Evolutionary conservation across 2,888 invertebrate genomes (phyloP), one percentile per base, ranked within the genome.

Genomic region (Hipparchia semele): DNA sequence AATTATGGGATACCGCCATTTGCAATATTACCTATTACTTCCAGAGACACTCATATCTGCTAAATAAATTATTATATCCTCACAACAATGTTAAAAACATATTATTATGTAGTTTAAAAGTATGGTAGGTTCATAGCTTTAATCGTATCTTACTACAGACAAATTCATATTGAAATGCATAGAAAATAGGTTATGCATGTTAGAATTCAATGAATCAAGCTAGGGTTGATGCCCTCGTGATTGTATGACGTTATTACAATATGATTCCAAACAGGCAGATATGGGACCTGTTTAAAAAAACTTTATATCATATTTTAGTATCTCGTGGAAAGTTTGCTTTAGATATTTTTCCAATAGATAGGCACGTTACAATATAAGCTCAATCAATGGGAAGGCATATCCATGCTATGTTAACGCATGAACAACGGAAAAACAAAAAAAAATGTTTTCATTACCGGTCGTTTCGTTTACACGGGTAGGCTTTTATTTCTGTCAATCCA

Each of bases 391-490:
- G 46, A 60, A 10, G 77, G 45, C 77, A 58, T 79, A 79, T 84
- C 86, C 81, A 79, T 72, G 77, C 58, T 74, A 71, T 60, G 75
- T 75, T 73, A 75, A 75, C 56, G 75, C 61, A 33, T 69, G 66
- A 72, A 76, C 73, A 70, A 56, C 70, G 75, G 75, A 77, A 81
- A 81, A 80, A 80, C 6, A 79, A 79, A 80, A 84, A 83, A 85
- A 85, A 84, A 84, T 82, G 81, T 85, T 86, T 88, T 88, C 83
- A 88, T 88, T 85, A 86, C 84, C 81, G 81, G 81, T 85, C 84
- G 86, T 87, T 87, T 83, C 81, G 81, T 80, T 82, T 82, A 86
- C 86, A 86, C 83, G 83, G 81, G 79, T 80, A 79, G 79, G 83
- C 83, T 86, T 87, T 87, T 87, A 87, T 87, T 82, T 83, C 83